These are phyloP conservation scores for Drosophila leonis DNA, from an alignment of 2,888 invertebrate species.

Conservation along the genomic window DNA sequence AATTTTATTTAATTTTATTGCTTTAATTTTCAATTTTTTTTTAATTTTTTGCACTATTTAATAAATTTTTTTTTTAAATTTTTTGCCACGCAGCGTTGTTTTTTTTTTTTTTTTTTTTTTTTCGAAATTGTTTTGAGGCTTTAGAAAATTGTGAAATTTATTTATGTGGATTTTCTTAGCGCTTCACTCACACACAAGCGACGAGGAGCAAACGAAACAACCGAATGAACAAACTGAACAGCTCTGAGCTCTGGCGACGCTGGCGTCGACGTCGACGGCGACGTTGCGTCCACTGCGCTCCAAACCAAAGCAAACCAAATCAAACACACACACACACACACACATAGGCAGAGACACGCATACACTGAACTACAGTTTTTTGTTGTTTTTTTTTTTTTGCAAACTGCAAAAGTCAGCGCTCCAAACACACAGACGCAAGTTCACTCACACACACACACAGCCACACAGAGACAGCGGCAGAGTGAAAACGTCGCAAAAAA, in stretches of 20 bases:
- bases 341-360: conserved; percentile 20
- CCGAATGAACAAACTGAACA: conserved; percentile 77
- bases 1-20: neutral
- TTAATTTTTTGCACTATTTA: neutral
- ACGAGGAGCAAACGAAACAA: conserved; percentile 82
- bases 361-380: conserved; percentile 29
- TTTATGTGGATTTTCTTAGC: conserved; percentile 51
- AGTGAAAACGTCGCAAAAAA: conserved; percentile 55
- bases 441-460: conserved; percentile 27
- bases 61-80: neutral
- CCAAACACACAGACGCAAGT: conserved; percentile 26
- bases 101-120: neutral
- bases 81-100: conserved; percentile 49
- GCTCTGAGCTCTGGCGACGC: conserved; percentile 56
- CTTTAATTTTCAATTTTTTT: conserved; percentile 4
- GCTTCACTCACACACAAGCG: conserved; percentile 78
- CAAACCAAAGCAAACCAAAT: conserved; percentile 77
- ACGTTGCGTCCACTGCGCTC: conserved; percentile 64
- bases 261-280: conserved; percentile 25
- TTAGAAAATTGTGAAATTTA: conserved; percentile 30
- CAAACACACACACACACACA: conserved; percentile 48
- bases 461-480: conserved; percentile 17
- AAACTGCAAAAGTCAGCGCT: conserved; percentile 60
- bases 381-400: conserved; percentile 42
- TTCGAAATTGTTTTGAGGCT: conserved; percentile 33